phyloP scores from a whole-genome alignment of 1,140 invertebrate genomes.

The Hesperophylax magnus region DNA sequence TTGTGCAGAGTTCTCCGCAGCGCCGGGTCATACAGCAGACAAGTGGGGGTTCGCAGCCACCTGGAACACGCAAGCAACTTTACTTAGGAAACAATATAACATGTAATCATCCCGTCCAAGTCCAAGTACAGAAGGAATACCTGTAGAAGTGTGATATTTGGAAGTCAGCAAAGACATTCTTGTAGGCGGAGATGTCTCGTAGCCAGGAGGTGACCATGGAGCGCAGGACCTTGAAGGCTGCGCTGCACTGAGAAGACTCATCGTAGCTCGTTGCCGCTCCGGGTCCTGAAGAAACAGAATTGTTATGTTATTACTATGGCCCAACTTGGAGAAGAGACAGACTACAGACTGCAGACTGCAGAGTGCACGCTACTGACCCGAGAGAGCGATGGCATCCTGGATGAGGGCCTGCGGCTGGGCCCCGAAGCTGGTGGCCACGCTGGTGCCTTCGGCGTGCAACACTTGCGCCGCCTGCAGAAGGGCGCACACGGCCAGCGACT shows the following conservation, averaged over 20 bases:
- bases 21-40: slow-evolving; percentile 96
- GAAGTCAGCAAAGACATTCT: slow-evolving; percentile 94
- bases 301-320: background rate
- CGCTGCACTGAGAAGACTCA: slow-evolving; percentile 91
- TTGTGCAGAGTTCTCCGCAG: slow-evolving; percentile 90
- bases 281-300: slow-evolving; percentile 58
- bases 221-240: slow-evolving; percentile 86
- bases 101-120: background rate
- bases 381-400: slow-evolving; percentile 75
- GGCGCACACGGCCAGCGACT: slow-evolving; percentile 93
- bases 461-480: slow-evolving; percentile 89
- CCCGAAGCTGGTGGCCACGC: slow-evolving; percentile 70
- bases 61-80: slow-evolving; percentile 61
- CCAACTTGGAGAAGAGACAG: background rate
- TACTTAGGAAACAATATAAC: too few relatives aligned
- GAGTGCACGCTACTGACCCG: slow-evolving; percentile 60
- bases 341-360: too few relatives aligned
- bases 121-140: slow-evolving; percentile 62
- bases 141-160: slow-evolving; percentile 96
- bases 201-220: slow-evolving; percentile 89
- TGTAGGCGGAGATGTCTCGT: slow-evolving; percentile 89
- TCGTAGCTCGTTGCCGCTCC: slow-evolving; percentile 80
- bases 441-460: slow-evolving; percentile 87
- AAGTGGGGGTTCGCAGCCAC: slow-evolving; percentile 89
- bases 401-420: slow-evolving; percentile 63